These are phyloP conservation scores for Zosterops borbonicus DNA, from an alignment of 2,113 vertebrate species.

Conservation along the genomic window DNA sequence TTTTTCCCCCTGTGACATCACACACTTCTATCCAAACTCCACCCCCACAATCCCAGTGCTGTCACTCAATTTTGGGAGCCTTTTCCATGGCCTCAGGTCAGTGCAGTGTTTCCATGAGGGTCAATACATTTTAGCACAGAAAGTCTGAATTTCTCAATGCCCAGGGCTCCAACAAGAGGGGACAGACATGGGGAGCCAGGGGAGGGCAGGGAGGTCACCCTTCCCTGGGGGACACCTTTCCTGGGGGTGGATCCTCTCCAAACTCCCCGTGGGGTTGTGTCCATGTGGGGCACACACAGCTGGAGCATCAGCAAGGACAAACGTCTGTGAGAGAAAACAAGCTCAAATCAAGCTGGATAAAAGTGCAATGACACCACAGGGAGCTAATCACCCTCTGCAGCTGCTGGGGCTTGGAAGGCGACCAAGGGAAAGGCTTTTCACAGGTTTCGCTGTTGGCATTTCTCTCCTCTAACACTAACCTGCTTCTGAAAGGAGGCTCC, in stretches of 20 bases:
- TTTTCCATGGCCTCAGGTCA: background rate
- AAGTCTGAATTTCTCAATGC: background rate
- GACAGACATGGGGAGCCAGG: background rate
- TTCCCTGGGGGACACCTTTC: background rate
- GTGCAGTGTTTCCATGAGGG: background rate
- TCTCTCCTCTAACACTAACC: background rate
- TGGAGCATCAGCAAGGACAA: conserved; percentile 24
- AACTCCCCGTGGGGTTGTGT: background rate
- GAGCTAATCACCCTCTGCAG: conserved; percentile 48
- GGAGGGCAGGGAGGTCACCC: background rate
- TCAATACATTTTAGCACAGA: background rate
- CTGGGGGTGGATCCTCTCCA: background rate
- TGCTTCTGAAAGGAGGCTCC: background rate
- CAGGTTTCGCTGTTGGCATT: background rate
- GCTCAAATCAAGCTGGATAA: background rate
- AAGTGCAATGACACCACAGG: conserved; percentile 14
- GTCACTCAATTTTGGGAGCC: background rate
- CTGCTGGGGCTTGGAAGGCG: conserved; percentile 40
- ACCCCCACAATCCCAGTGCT: background rate
- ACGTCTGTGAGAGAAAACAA: background rate
- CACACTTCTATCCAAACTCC: background rate
- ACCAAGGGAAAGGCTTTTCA: conserved; percentile 20
- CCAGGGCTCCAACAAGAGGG: background rate
- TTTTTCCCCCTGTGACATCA: background rate
- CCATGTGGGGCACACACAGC: background rate